Evolutionary conservation across 2,888 invertebrate species (phyloP), one percentile per base, ranked within the genome.

Genomic region (Aromia moschata): DNA sequence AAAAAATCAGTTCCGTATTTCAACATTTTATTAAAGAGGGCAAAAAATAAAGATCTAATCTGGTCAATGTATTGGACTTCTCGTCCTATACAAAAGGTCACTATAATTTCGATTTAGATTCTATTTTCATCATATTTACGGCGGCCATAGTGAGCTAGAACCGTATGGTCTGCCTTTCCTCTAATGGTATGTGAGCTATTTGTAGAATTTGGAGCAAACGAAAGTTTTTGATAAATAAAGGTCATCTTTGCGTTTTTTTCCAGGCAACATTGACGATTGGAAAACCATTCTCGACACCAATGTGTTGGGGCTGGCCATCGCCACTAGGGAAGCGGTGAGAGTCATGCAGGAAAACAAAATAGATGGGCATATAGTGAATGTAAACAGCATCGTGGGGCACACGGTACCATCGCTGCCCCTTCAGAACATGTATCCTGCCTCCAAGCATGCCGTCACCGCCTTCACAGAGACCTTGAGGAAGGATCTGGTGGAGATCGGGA

Each of bases 231-330:
- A n/a, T n/a, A n/a, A n/a, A n/a, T n/a, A n/a, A n/a, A n/a, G n/a
- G n/a, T n/a, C n/a, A n/a, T n/a, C n/a, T n/a, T n/a, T n/a, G n/a
- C n/a, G n/a, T n/a, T n/a, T n/a, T n/a, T 41, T 44, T 51, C 14
- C 15, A 67, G 74, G 74, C 2, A 61, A 70, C 31, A 64, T 69
- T 4, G 58, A 60, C 4, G 57, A 56, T 2, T 74, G 74, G 73
- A 68, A 62, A 38, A 52, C 62, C 36, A 64, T 74, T 4, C 45
- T 74, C 5, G 70, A 74, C 53, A 68, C 71, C 9, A 74, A 74
- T 54, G 57, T 74, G 0, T 33, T 73, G 1, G 74, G 64, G 0
- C 14, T 68, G 47, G 62, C 65, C 12, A 60, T 72, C 4, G 69
- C 68, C n/a, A 65, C 69, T 1, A 51, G 68, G 16, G 65, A 71